phyloP scores from a whole-genome alignment of 2,113 vertebrate species.

The Oceanites oceanicus region DNA sequence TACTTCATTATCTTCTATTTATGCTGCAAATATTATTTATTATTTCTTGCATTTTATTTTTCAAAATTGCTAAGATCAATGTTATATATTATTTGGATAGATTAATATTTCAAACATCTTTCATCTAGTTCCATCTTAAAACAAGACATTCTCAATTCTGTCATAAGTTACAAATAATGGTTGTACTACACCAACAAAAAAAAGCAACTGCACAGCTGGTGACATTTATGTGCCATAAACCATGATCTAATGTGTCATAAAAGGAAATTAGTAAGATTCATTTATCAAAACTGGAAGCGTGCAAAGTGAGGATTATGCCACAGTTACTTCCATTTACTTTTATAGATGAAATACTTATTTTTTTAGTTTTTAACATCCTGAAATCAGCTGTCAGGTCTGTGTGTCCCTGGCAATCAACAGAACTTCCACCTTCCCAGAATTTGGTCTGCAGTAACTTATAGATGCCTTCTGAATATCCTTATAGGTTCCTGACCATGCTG shows the following conservation, averaged over 20 bases:
- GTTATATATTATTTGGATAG: constrained; percentile 34
- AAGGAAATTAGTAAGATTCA: neutral
- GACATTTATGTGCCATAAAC: constrained; percentile 14
- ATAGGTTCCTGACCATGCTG: neutral
- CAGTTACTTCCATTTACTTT: neutral
- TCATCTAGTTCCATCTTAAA: constrained; percentile 42
- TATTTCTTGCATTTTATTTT: constrained; percentile 26
- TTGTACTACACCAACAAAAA: neutral
- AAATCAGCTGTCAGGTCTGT: neutral
- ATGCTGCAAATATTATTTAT: constrained; percentile 32
- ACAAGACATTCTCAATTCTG: constrained; percentile 32
- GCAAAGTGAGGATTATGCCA: neutral
- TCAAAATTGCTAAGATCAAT: neutral
- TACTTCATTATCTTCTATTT: constrained; percentile 23
- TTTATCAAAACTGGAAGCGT: neutral
- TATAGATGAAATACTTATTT: neutral
- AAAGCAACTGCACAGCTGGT: neutral
- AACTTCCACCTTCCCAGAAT: neutral
- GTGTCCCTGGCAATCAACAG: neutral
- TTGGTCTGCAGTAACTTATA: neutral
- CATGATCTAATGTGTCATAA: neutral
- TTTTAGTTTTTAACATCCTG: neutral
- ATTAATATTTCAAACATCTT: constrained; percentile 58
- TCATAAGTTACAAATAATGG: constrained; percentile 42
- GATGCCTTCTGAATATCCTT: neutral